A percentile compares a stretch with the other conserved stretches of the same genome.
phyloP scores from a whole-genome alignment of 2,888 invertebrate genomes.

The Plagodis pulveraria region DNA sequence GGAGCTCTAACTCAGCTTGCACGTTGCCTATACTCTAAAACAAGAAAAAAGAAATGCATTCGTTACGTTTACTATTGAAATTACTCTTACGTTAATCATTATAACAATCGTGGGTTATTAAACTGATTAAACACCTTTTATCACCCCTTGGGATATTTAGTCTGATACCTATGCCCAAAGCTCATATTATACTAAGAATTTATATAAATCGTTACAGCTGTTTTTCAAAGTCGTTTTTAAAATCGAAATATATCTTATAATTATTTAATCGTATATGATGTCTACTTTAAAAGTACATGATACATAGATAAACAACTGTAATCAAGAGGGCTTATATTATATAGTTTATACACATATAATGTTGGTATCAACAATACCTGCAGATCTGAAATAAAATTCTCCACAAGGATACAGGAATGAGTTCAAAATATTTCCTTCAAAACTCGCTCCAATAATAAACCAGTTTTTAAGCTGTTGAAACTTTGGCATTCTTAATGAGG shows the following conservation, averaged over 20 bases:
- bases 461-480: slow-evolving; percentile 58
- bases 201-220: no score
- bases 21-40: slow-evolving; percentile 77
- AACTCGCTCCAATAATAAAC: slow-evolving; percentile 34
- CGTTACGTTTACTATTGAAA: not conserved
- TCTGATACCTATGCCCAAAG: no score
- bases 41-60: slow-evolving; percentile 37
- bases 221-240: no score
- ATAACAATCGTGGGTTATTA: no score
- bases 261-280: no score
- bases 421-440: slow-evolving; percentile 19
- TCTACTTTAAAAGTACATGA: no score
- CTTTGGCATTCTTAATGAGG: slow-evolving; percentile 68
- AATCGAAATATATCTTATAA: no score
- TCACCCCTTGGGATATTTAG: no score
- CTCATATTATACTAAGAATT: no score
- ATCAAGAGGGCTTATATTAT: no score
- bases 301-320: no score
- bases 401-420: slow-evolving; percentile 7
- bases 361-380: not conserved
- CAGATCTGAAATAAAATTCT: not conserved
- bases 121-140: no score
- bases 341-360: not conserved
- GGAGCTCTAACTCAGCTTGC: slow-evolving; percentile 87
- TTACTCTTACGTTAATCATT: not conserved